Evolutionary conservation across 1,140 invertebrate genomes (phyloP), one percentile per base, ranked within the genome.

Genomic region (Drosophila nebulosa): DNA sequence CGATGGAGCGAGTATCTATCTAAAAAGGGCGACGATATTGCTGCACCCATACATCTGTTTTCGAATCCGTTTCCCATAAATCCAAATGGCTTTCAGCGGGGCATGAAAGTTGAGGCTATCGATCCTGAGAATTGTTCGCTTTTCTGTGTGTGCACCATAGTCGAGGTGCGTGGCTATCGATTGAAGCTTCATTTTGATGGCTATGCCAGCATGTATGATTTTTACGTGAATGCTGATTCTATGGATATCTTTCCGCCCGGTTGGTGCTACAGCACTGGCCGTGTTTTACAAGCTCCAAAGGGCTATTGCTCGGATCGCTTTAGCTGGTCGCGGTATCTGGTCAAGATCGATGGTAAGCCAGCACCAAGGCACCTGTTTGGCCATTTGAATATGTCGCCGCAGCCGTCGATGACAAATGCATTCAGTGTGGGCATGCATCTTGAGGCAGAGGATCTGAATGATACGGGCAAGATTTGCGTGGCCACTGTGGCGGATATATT

Each of bases 41-140:
- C 90, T 0, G 96, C 96, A 0, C 96, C 96, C 4, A 93, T 94
- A 2, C 96, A 96, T 79, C 91, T 97, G 4, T 97, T 97, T 76
- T 95, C 95, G 73, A 95, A 96, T 89, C 93, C 95, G 0, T 95
- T 96, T 74, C 96, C 93, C 50, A 95, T 93, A 85, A 92, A 76
- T 50, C 93, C 95, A 76, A 97, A 97, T 91, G 93, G 93, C 16
- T 97, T 97, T 74, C 94, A 94, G 92, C 93, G 96, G 58, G 97
- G 97, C 9, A 98, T 98, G 97, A 97, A 97, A 88, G 85, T 99
- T 56, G 98, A 99, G 93, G 97, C 97, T 0, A 97, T 98, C 65
- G 98, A 99, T 93, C 97, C 97, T 0, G 94, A 96, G 77, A 96
- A 98, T 92, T 97, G 97, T 58, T 95, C 96, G 0, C 92, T 96